phyloP scores from a whole-genome alignment of 2,113 vertebrate genomes.

The Dipodomys merriami region DNA sequence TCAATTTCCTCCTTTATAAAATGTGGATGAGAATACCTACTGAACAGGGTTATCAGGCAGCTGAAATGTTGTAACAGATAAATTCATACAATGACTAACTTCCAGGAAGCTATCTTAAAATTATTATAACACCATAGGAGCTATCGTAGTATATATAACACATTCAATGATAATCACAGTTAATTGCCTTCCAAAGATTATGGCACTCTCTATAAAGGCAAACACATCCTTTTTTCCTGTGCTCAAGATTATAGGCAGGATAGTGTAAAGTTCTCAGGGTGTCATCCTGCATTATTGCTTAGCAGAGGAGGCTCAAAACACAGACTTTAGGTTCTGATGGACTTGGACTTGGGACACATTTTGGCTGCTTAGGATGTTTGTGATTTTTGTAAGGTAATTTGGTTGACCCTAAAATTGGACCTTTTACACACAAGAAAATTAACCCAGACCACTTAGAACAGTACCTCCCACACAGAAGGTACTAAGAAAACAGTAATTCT shows the following conservation, averaged over 20 bases:
- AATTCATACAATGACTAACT: not conserved
- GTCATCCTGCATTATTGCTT: accelerated
- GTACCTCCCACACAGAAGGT: no score
- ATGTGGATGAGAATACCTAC: not conserved
- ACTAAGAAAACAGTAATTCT: no score
- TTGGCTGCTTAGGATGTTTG: not conserved
- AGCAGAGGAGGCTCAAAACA: not conserved
- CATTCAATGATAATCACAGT: not conserved
- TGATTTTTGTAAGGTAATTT: not conserved
- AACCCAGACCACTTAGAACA: no score
- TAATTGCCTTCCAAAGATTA: not conserved
- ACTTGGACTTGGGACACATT: not conserved
- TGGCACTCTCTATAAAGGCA: not conserved
- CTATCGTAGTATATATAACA: not conserved
- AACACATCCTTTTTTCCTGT: not conserved
- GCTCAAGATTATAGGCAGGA: not conserved
- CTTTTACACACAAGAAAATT: not conserved
- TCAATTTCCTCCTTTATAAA: not conserved
- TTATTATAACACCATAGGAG: not conserved
- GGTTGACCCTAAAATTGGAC: not conserved
- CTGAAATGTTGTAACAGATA: not conserved
- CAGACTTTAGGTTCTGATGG: not conserved
- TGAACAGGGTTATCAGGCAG: not conserved
- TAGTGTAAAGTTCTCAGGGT: accelerated
- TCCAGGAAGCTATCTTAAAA: not conserved